phyloP scores from a whole-genome alignment of 2,888 invertebrate species.

The Cephalotes varians region DNA sequence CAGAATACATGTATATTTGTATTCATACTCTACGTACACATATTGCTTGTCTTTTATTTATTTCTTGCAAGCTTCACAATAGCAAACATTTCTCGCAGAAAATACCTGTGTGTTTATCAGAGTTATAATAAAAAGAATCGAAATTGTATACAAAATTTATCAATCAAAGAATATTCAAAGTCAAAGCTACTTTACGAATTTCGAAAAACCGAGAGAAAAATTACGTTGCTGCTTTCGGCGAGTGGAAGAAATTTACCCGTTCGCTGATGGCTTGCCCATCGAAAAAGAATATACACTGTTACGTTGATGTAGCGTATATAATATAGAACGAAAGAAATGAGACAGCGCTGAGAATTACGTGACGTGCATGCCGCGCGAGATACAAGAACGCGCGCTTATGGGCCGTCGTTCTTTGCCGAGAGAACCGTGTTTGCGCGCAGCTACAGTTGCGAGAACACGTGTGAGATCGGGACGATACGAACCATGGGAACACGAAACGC shows the following conservation, averaged over 20 bases:
- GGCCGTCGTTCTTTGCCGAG: constrained; percentile 13
- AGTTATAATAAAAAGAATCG: neutral
- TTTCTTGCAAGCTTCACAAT: neutral
- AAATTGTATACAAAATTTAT: neutral
- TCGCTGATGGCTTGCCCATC: constrained; percentile 12
- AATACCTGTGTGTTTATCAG: neutral
- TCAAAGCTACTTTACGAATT: neutral
- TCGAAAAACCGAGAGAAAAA: neutral
- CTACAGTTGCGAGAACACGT: constrained; percentile 61
- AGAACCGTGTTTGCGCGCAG: constrained; percentile 24
- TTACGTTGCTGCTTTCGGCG: neutral
- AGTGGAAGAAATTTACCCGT: neutral
- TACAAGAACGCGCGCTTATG: constrained; percentile 39
- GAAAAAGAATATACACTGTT: neutral
- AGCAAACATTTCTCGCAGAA: neutral
- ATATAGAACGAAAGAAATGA: constrained; percentile 34
- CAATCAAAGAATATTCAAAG: neutral
- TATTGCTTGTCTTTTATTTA: neutral
- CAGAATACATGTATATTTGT: neutral
- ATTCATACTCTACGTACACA: neutral
- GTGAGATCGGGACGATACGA: constrained; percentile 66
- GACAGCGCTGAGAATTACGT: constrained; percentile 40
- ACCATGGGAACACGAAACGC: constrained; percentile 72
- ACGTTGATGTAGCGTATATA: constrained; percentile 34
- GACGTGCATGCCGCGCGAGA: constrained; percentile 21